Evolutionary conservation across 1,140 invertebrate species (phyloP).

Genomic region (Triops cancriformis): DNA sequence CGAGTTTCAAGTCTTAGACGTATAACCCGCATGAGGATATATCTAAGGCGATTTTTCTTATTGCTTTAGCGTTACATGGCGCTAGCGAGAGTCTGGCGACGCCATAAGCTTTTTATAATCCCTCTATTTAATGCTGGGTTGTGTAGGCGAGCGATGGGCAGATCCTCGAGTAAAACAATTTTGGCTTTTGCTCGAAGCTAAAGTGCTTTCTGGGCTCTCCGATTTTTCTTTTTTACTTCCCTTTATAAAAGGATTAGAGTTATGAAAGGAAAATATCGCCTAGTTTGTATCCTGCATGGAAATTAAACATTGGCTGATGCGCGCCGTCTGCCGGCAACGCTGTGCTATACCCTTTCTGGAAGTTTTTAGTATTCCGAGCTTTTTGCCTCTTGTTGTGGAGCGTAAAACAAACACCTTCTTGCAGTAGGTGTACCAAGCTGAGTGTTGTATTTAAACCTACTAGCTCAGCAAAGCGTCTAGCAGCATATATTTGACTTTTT

Average conservation of each 20-base stretch:
- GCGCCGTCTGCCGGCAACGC: neutral
- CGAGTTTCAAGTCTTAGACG: neutral
- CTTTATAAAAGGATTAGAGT: slow-evolving; percentile 2
- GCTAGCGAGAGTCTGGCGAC: neutral
- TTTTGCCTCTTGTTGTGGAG: neutral
- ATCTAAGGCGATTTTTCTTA: neutral
- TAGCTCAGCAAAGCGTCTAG: too few relatives aligned
- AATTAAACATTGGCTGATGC: slow-evolving; percentile 1
- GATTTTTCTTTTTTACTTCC: neutral
- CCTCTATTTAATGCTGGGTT: neutral
- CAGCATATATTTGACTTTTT: neutral
- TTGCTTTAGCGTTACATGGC: neutral
- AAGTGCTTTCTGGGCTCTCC: neutral
- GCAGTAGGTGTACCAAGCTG: neutral
- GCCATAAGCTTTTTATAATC: neutral
- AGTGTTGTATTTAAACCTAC: neutral
- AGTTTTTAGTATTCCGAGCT: neutral
- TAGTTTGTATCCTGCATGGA: slow-evolving; percentile 1
- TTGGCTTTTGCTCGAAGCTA: neutral
- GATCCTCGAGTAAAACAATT: neutral
- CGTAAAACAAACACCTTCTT: neutral
- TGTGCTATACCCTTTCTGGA: neutral
- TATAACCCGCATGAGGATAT: neutral
- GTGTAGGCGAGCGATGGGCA: neutral
- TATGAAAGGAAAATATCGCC: neutral